Evolutionary conservation across 2,797 vertebrate genomes (phyloP).

Genomic region (Aphelocoma californica): DNA sequence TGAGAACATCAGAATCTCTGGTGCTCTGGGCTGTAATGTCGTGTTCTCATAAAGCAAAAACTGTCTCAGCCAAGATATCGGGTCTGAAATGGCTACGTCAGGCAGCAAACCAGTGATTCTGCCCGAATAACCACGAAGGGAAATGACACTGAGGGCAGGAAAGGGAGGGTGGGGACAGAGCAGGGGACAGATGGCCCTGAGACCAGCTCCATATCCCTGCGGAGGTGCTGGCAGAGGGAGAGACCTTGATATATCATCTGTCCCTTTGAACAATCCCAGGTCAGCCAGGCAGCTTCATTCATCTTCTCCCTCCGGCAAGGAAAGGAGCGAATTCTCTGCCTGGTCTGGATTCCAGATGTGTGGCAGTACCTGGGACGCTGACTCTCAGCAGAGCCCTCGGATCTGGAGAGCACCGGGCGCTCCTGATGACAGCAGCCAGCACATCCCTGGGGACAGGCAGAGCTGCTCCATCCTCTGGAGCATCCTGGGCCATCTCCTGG

Average conservation of each 20-base stretch:
- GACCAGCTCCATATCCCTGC: neutral
- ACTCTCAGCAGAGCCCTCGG: neutral
- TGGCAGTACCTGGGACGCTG: neutral
- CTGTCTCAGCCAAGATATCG: neutral
- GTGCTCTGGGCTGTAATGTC: neutral
- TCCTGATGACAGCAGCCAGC: neutral
- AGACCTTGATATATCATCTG: neutral
- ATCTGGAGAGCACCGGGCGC: neutral
- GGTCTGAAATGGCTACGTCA: neutral
- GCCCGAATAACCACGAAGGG: neutral
- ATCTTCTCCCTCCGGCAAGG: neutral
- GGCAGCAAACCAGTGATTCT: neutral
- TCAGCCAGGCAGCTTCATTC: neutral
- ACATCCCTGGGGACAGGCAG: rapidly evolving
- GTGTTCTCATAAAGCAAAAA: neutral
- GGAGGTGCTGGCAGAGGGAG: neutral
- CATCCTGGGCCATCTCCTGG: neutral
- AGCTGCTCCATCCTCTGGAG: neutral
- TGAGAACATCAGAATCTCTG: neutral
- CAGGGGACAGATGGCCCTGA: neutral
- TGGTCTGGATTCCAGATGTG: slow-evolving; percentile 45
- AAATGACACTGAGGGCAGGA: neutral
- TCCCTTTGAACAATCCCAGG: neutral
- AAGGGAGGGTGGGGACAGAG: neutral
- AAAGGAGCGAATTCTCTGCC: neutral